Percentiles rank a stretch among this genome's conserved stretches.
Evolutionary conservation across 2,797 vertebrate genomes (phyloP).

Genomic region (Clamator glandarius): DNA sequence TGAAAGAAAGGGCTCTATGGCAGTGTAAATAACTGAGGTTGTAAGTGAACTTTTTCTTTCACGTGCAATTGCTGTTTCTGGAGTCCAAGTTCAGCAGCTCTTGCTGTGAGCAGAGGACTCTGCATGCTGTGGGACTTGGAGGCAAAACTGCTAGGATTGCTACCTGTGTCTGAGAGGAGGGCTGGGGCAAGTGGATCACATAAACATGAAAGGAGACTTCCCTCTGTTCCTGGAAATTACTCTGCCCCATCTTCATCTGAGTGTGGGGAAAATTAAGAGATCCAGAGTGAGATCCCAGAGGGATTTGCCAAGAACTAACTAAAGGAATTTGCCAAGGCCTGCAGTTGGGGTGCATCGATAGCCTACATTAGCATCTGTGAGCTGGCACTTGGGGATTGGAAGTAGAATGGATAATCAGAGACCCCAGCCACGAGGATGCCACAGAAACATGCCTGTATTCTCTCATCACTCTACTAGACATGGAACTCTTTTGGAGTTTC

Average conservation of each 20-base stretch:
- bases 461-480: neutral
- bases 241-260: neutral
- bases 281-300: neutral
- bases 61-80: neutral
- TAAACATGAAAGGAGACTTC: neutral
- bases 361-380: neutral
- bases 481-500: neutral
- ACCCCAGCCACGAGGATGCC: neutral
- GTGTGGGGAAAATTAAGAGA: neutral
- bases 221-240: neutral
- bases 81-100: neutral
- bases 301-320: neutral
- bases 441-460: neutral
- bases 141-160: neutral
- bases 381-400: neutral
- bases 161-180: neutral
- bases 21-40: neutral
- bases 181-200: rapidly evolving
- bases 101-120: neutral
- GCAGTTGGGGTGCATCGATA: neutral
- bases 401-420: neutral
- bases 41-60: neutral
- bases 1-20: neutral
- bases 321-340: neutral
- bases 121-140: neutral